A percentile compares a stretch with the other conserved stretches of the same genome.
These are phyloP conservation scores for Metaphire vulgaris DNA, from an alignment of 1,140 invertebrate genomes.

Conservation along the genomic window DNA sequence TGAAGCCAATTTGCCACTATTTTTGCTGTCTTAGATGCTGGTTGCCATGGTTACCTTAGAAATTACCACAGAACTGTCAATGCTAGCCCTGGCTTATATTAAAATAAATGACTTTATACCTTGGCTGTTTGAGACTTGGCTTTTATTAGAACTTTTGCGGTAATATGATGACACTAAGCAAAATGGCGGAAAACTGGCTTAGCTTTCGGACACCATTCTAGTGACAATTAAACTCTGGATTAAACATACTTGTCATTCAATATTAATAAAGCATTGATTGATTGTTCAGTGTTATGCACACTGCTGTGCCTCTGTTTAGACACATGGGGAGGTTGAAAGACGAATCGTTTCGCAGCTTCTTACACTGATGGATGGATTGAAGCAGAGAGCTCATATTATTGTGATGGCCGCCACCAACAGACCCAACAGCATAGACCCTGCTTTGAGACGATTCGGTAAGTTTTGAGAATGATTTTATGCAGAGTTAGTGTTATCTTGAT, in stretches of 20 bases:
- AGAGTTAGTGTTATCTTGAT: background rate
- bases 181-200: background rate
- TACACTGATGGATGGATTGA: constrained; percentile 98
- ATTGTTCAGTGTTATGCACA: background rate
- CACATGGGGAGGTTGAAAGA: constrained; percentile 96
- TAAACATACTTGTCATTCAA: background rate
- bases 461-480: background rate
- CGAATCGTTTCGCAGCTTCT: constrained; percentile 97
- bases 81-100: too few relatives aligned
- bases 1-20: too few relatives aligned
- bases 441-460: constrained; percentile 84
- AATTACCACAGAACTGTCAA: too few relatives aligned
- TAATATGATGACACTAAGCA: background rate
- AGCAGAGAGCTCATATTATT: constrained; percentile 95
- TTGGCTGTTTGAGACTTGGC: too few relatives aligned
- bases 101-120: too few relatives aligned
- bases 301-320: constrained; percentile 55
- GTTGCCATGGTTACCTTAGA: too few relatives aligned
- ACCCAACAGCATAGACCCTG: constrained; percentile 96
- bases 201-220: background rate
- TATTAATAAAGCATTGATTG: background rate
- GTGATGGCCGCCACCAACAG: constrained; percentile 99
- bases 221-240: background rate
- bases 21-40: too few relatives aligned
- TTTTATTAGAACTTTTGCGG: too few relatives aligned